Percentiles rank a stretch among this genome's conserved stretches.
phyloP scores from a whole-genome alignment of 2,113 vertebrate species.

The Callospermophilus lateralis region DNA sequence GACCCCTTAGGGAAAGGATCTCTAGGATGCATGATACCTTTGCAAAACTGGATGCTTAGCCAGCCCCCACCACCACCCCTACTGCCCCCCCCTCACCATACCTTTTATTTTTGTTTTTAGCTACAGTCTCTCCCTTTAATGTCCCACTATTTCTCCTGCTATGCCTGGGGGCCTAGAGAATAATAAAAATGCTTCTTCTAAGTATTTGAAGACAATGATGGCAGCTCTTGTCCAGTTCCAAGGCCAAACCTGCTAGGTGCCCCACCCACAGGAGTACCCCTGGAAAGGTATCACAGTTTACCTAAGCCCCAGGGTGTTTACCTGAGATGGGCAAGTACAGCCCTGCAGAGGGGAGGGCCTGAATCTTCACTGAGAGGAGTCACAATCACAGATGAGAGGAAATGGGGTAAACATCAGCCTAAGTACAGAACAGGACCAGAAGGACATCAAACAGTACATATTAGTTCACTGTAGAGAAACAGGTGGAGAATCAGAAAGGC shows the following conservation, averaged over 20 bases:
- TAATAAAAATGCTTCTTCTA: not conserved
- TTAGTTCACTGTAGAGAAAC: not conserved
- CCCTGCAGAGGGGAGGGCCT: not conserved
- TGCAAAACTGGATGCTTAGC: not conserved
- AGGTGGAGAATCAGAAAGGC: not conserved
- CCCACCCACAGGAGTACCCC: not conserved
- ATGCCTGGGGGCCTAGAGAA: not conserved
- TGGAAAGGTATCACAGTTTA: not conserved
- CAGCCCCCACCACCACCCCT: not conserved
- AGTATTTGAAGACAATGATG: not conserved
- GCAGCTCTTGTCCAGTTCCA: not conserved
- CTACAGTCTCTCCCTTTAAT: not conserved
- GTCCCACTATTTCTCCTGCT: not conserved
- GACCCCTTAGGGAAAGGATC: not conserved
- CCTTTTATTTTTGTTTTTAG: conserved; percentile 4
- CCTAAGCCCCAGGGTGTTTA: not conserved
- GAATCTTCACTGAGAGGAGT: not conserved
- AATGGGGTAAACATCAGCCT: not conserved
- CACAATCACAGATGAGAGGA: not conserved
- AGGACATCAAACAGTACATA: not conserved
- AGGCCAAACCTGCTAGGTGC: not conserved
- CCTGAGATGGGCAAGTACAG: not conserved
- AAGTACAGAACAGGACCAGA: not conserved
- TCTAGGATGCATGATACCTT: not conserved
- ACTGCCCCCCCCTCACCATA: not conserved